These are phyloP conservation scores for Latheticus oryzae DNA, from an alignment of 2,888 invertebrate genomes.

Conservation along the genomic window DNA sequence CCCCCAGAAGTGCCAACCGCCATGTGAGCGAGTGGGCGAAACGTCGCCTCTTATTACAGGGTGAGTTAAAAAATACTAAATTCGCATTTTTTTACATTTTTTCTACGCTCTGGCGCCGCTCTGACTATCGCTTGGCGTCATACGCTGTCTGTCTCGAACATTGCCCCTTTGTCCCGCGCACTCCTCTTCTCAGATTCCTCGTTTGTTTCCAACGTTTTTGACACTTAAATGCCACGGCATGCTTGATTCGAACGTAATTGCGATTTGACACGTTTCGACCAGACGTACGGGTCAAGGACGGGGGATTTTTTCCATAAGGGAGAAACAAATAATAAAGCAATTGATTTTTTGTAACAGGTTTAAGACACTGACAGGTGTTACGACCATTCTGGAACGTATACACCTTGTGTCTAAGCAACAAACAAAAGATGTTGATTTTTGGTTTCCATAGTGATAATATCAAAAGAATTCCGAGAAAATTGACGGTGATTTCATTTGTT, in stretches of 20 bases:
- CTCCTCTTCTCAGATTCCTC: conserved; percentile 56
- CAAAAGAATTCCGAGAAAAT: too few species aligned
- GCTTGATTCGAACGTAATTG: neutral
- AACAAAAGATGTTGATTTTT: too few species aligned
- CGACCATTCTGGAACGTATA: too few species aligned
- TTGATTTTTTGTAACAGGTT: too few species aligned
- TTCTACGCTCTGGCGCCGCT: conserved; percentile 66
- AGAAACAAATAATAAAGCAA: too few species aligned
- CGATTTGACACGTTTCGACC: conserved; percentile 10
- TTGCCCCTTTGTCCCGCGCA: conserved; percentile 50
- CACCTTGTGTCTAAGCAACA: too few species aligned
- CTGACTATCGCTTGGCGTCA: conserved; percentile 67
- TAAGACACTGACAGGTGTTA: too few species aligned
- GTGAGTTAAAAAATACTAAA: conserved; percentile 44
- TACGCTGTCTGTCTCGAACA: conserved; percentile 64
- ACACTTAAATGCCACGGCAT: conserved; percentile 1
- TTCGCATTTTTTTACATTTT: conserved; percentile 62
- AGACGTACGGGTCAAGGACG: conserved; percentile 32
- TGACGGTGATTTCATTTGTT: too few species aligned
- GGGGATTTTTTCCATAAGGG: too few species aligned
- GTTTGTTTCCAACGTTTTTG: conserved; percentile 26
- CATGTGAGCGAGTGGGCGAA: conserved; percentile 46
- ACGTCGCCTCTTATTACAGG: conserved; percentile 48
- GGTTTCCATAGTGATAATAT: too few species aligned
- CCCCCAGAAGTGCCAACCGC: conserved; percentile 19